phyloP scores from a whole-genome alignment of 2,797 vertebrate genomes.

The Scyliorhinus canicula region DNA sequence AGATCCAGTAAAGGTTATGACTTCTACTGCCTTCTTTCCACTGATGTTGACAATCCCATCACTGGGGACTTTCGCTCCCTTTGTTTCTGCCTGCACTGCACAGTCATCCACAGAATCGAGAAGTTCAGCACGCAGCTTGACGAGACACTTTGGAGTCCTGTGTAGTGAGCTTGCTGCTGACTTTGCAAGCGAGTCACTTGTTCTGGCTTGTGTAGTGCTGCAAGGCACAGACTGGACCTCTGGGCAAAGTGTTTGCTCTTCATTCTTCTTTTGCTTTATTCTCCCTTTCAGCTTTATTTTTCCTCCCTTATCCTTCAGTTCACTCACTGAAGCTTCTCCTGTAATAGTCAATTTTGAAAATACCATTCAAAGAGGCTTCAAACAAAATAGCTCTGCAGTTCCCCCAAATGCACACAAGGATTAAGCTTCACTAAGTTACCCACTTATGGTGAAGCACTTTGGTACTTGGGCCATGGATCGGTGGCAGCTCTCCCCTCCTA shows the following conservation, averaged over 20 bases:
- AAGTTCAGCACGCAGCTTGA: slow-evolving; percentile 47
- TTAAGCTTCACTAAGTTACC: not conserved
- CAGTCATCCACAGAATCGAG: not conserved
- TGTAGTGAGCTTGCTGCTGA: slow-evolving; percentile 38
- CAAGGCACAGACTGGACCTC: not conserved
- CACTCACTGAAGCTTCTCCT: slow-evolving; percentile 55
- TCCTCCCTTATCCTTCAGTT: slow-evolving; percentile 46
- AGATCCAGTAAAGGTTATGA: slow-evolving; percentile 68
- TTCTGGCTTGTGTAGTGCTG: not conserved
- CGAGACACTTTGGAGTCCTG: slow-evolving; percentile 48
- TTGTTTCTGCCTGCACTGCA: not conserved
- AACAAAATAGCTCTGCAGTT: slow-evolving; percentile 39
- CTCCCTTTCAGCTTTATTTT: slow-evolving; percentile 40
- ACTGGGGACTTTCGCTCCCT: not conserved
- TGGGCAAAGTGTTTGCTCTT: slow-evolving; percentile 21
- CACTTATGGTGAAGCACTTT: not conserved
- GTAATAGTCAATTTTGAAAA: slow-evolving; percentile 54
- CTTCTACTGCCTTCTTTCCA: slow-evolving; percentile 50
- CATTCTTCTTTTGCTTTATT: slow-evolving; percentile 44
- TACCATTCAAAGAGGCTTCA: slow-evolving; percentile 48
- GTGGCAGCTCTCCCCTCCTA: slow-evolving; percentile 34
- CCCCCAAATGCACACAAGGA: not conserved
- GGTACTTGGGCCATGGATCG: slow-evolving; percentile 33
- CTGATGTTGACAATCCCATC: not conserved
- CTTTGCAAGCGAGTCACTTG: not conserved